Conservation (phyloP, 2,888 invertebrate genomes). For the Chymomyza procnemis region DNA sequence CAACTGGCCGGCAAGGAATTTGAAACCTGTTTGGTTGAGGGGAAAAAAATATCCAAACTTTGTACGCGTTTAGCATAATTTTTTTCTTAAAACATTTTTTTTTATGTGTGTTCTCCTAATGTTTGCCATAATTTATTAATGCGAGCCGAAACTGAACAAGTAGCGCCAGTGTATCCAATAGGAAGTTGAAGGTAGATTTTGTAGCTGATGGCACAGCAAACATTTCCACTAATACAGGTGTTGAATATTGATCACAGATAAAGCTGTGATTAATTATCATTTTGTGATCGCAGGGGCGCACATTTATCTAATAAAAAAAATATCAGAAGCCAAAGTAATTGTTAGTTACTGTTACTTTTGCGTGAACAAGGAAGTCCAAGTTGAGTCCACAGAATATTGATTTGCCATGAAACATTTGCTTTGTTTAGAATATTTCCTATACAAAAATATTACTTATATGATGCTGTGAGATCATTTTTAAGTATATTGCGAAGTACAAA, state of each 20-base stretch:
- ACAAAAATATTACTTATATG: too few species aligned
- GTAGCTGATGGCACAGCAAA: slow-evolving; percentile 42
- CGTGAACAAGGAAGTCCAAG: slow-evolving; percentile 17
- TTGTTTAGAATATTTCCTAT: too few species aligned
- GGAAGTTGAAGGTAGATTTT: slow-evolving; percentile 62
- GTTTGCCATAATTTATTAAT: slow-evolving; percentile 64
- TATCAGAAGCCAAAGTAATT: background rate
- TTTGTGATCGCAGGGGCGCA: background rate
- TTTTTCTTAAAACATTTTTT: slow-evolving; percentile 21
- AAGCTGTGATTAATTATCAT: background rate
- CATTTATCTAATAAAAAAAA: background rate
- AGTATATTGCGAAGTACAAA: too few species aligned
- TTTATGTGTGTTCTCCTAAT: slow-evolving; percentile 28
- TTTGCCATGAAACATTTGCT: background rate
- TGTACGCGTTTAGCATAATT: slow-evolving; percentile 68
- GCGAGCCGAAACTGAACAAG: slow-evolving; percentile 43
- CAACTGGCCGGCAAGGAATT: slow-evolving; percentile 57
- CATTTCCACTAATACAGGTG: slow-evolving; percentile 36
- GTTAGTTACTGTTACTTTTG: background rate
- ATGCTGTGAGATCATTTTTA: too few species aligned
- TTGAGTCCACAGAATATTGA: slow-evolving; percentile 17
- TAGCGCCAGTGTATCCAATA: slow-evolving; percentile 65
- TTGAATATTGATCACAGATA: slow-evolving; percentile 30
- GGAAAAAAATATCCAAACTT: slow-evolving; percentile 34
- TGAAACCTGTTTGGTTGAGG: slow-evolving; percentile 64